These are phyloP conservation scores for Ibidorhyncha struthersii DNA, from an alignment of 2,113 vertebrate genomes.

Conservation along the genomic window DNA sequence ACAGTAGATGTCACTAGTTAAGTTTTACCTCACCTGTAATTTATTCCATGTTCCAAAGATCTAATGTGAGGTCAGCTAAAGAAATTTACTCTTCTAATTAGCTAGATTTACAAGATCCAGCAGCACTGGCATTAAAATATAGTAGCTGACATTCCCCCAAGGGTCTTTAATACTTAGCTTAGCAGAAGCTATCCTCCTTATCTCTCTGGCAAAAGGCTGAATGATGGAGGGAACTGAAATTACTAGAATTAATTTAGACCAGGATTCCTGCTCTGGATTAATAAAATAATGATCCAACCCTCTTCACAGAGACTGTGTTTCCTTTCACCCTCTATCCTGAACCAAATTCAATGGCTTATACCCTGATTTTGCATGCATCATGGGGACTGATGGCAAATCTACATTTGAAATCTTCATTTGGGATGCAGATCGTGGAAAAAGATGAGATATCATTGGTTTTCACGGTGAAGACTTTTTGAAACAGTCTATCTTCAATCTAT, in stretches of 20 bases:
- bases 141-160: not conserved
- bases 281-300: not conserved
- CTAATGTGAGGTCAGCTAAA: not conserved
- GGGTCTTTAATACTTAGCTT: not conserved
- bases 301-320: not conserved
- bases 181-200: not conserved
- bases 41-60: not conserved
- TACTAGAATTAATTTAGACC: not conserved
- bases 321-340: not conserved
- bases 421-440: not conserved
- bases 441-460: not conserved
- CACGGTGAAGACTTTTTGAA: not conserved
- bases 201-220: not conserved
- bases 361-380: not conserved
- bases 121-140: not conserved
- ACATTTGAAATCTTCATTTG: not conserved
- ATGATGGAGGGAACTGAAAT: not conserved
- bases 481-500: not conserved
- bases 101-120: not conserved
- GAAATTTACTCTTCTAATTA: constrained; percentile 27
- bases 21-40: constrained; percentile 1
- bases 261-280: not conserved
- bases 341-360: not conserved
- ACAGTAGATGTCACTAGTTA: not conserved
- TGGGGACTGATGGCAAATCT: not conserved